phyloP scores from a whole-genome alignment of 1,140 invertebrate species.

The Lordiphosa collinella region DNA sequence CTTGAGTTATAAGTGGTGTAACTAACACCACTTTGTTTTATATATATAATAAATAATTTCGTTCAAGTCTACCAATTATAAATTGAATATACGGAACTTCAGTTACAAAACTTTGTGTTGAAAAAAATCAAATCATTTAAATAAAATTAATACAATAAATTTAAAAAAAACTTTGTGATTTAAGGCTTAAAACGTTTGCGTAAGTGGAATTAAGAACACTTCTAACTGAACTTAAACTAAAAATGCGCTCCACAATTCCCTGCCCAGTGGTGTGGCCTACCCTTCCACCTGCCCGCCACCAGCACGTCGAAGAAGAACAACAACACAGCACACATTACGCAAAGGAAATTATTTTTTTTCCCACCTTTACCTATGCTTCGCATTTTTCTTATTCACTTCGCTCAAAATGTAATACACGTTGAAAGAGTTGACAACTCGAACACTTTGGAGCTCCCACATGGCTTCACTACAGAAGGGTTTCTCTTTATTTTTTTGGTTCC shows the following conservation, averaged over 20 bases:
- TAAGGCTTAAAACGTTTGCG: no score
- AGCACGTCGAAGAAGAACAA: constrained; percentile 13
- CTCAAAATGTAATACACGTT: constrained; percentile 73
- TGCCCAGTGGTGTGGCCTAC: not conserved
- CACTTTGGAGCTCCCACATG: constrained; percentile 25
- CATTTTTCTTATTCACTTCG: constrained; percentile 32
- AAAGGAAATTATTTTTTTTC: constrained; percentile 73
- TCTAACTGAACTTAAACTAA: no score
- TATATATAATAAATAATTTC: no score
- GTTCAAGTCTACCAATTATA: no score
- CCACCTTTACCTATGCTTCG: constrained; percentile 12
- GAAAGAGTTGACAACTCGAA: constrained; percentile 75
- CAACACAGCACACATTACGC: constrained; percentile 46
- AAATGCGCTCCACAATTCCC: not conserved
- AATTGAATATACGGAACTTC: no score
- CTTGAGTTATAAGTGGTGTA: no score
- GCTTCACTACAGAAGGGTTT: constrained; percentile 6
- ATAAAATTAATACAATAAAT: no score
- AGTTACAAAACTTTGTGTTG: no score
- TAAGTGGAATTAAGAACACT: no score
- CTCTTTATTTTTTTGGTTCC: constrained; percentile 24
- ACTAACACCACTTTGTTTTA: no score
- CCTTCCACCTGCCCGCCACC: not conserved
- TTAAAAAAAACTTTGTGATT: no score
- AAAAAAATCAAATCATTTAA: no score